phyloP scores from a whole-genome alignment of 1,140 invertebrate species.

The Drosophila kurseongensis region DNA sequence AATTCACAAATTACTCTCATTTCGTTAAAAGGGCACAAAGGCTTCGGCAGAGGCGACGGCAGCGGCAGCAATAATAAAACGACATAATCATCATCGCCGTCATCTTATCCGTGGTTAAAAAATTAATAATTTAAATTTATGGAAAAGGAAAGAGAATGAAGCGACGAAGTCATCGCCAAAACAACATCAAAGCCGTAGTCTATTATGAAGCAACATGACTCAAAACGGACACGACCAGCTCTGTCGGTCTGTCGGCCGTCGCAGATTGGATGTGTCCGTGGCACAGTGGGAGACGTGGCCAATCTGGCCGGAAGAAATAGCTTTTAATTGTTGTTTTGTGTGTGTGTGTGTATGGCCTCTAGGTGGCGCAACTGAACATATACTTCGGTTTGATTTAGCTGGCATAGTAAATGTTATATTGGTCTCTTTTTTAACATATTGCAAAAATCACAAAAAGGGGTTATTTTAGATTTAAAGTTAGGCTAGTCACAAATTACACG shows the following conservation, averaged over 20 bases:
- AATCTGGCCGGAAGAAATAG: background rate
- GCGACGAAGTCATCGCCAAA: constrained; percentile 79
- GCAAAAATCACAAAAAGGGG: too few species aligned
- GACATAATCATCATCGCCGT: constrained; percentile 80
- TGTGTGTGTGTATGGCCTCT: background rate
- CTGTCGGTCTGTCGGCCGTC: constrained; percentile 27
- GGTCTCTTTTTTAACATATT: too few species aligned
- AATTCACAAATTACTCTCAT: constrained; percentile 81
- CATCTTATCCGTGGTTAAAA: constrained; percentile 80
- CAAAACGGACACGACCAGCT: constrained; percentile 36
- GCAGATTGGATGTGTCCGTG: constrained; percentile 30
- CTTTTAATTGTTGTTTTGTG: constrained; percentile 1
- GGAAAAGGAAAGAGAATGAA: constrained; percentile 79
- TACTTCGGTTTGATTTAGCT: too few species aligned
- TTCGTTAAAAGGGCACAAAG: constrained; percentile 80
- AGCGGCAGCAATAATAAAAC: constrained; percentile 75
- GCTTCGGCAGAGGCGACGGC: constrained; percentile 25
- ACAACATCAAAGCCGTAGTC: constrained; percentile 74
- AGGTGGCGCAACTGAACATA: too few species aligned
- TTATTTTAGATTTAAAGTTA: too few species aligned
- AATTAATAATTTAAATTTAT: constrained; percentile 83
- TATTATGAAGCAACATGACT: constrained; percentile 78
- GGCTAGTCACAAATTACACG: too few species aligned
- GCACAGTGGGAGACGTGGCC: constrained; percentile 8
- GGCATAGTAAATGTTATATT: too few species aligned